phyloP scores from a whole-genome alignment of 2,888 invertebrate genomes.

The Margaritifera margaritifera region DNA sequence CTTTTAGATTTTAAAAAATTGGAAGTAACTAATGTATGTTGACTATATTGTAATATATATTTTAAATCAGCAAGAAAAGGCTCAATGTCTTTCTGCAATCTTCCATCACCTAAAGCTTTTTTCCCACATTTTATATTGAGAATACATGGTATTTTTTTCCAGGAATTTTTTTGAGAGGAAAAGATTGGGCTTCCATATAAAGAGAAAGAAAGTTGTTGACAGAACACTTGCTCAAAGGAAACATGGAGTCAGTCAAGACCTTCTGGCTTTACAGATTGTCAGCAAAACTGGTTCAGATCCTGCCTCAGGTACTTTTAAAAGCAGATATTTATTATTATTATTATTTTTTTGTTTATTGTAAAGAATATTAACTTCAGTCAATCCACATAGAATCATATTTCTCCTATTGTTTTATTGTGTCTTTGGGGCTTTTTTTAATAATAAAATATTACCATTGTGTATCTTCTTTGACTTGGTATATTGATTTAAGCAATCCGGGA shows the following conservation, averaged over 20 bases:
- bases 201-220: constrained; percentile 1
- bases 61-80: too few species aligned
- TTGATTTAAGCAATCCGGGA: too few species aligned
- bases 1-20: too few species aligned
- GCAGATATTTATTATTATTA: neutral
- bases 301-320: constrained; percentile 11
- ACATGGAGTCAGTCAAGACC: constrained; percentile 49
- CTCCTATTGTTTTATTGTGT: neutral
- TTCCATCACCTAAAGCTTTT: too few species aligned
- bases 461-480: too few species aligned
- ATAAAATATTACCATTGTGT: too few species aligned
- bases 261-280: constrained; percentile 51
- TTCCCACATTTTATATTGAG: too few species aligned
- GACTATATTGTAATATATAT: too few species aligned
- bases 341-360: too few species aligned
- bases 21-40: too few species aligned
- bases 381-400: neutral
- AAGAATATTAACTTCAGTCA: neutral
- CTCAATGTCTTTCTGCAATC: too few species aligned
- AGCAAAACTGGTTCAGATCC: constrained; percentile 34
- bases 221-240: constrained; percentile 19
- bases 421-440: neutral
- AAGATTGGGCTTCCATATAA: constrained; percentile 21
- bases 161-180: constrained; percentile 61
- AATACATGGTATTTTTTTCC: constrained; percentile 9